Percentiles rank a stretch among this genome's conserved stretches.
Conservation (phyloP, 2,113 vertebrate species). For the Okapia johnstoni region DNA sequence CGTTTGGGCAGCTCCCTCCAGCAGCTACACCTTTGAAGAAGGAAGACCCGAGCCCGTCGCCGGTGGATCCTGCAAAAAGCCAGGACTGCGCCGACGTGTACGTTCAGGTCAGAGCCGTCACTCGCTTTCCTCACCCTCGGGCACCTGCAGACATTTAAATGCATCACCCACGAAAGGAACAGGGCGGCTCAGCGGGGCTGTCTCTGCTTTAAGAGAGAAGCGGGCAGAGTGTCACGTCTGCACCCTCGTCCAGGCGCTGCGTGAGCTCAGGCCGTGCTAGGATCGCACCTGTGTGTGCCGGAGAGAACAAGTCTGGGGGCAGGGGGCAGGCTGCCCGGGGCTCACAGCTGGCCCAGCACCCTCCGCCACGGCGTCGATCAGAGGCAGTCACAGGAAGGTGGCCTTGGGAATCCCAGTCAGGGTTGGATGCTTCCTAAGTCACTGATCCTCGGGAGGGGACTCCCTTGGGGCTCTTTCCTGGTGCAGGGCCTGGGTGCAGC, state of each 20-base stretch:
- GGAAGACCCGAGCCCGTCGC: neutral
- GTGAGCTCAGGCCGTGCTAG: neutral
- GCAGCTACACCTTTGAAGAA: neutral
- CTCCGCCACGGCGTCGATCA: accelerated
- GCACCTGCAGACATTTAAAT: neutral
- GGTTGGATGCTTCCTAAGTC: too few relatives aligned
- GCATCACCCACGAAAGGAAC: neutral
- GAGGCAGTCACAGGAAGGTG: neutral
- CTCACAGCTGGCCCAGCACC: neutral
- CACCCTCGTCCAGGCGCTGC: neutral
- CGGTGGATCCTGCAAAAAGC: neutral
- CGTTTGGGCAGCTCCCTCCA: neutral
- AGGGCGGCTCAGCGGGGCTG: neutral
- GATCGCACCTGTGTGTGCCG: neutral
- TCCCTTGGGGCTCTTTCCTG: neutral
- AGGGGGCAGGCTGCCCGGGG: accelerated
- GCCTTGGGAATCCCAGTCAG: neutral
- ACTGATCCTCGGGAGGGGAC: accelerated
- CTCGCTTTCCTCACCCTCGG: neutral
- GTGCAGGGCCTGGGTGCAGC: accelerated
- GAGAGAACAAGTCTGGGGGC: neutral
- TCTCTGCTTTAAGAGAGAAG: accelerated
- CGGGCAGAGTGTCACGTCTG: accelerated
- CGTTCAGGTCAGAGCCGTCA: neutral
- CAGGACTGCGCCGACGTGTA: accelerated